phyloP scores from a whole-genome alignment of 2,888 invertebrate species.

The Ethmia dodecea region DNA sequence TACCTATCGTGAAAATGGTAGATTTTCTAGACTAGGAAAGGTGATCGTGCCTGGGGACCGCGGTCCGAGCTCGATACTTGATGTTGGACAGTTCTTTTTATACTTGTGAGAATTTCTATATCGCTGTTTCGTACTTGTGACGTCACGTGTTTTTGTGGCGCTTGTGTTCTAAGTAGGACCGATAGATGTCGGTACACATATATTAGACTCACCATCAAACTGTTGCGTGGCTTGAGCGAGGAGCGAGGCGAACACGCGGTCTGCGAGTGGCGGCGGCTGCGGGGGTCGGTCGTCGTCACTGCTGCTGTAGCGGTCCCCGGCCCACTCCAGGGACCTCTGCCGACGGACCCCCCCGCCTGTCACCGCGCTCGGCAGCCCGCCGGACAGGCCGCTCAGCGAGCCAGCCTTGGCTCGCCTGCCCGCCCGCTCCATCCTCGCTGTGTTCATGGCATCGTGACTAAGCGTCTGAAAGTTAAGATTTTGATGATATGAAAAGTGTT shows the following conservation, averaged over 20 bases:
- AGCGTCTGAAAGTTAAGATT: no score
- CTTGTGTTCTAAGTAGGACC: no score
- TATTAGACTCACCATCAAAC: slow-evolving; percentile 61
- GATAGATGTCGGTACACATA: no score
- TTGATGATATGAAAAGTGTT: no score
- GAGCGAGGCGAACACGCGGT: slow-evolving; percentile 70
- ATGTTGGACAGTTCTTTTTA: no score
- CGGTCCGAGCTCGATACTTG: no score
- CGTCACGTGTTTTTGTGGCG: no score
- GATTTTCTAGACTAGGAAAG: no score
- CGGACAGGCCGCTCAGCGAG: slow-evolving; percentile 61
- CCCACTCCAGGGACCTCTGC: slow-evolving; percentile 78
- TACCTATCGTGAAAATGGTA: no score
- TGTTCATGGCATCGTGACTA: slow-evolving; percentile 54
- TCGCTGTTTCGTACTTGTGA: no score
- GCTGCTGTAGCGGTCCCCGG: slow-evolving; percentile 76
- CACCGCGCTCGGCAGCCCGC: slow-evolving; percentile 38
- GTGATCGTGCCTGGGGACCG: no score
- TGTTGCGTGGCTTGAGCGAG: slow-evolving; percentile 75
- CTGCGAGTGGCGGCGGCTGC: slow-evolving; percentile 69
- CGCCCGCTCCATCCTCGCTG: slow-evolving; percentile 61
- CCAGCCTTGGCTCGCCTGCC: slow-evolving; percentile 65
- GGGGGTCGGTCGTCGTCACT: slow-evolving; percentile 72
- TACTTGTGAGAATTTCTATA: no score
- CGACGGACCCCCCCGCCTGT: slow-evolving; percentile 54